phyloP scores from a whole-genome alignment of 1,140 invertebrate species.

The Drosophila yakuba region DNA sequence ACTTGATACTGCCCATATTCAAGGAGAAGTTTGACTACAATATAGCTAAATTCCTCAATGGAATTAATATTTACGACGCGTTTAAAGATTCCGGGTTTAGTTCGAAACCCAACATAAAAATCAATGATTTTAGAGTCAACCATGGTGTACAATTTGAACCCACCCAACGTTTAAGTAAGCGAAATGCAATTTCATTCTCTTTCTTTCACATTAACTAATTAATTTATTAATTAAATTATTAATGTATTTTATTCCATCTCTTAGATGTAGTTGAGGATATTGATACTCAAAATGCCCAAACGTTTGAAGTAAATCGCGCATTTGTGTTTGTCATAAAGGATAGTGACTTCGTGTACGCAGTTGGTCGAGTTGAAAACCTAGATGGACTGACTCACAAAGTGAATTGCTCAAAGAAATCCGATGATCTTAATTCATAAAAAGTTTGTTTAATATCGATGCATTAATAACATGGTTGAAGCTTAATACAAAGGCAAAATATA shows the following conservation, averaged over 20 bases:
- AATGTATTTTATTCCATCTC: not conserved
- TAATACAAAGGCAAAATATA: too few species aligned
- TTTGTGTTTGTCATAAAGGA: not conserved
- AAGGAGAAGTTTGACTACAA: not conserved
- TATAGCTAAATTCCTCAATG: not conserved
- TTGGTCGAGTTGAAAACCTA: conserved; percentile 1
- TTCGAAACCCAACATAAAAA: not conserved
- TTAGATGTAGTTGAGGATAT: not conserved
- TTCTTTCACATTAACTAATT: not conserved
- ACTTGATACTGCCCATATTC: not conserved
- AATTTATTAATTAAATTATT: not conserved
- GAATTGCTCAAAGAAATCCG: not conserved
- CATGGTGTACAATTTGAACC: not conserved
- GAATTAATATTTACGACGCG: not conserved
- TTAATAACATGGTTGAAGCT: too few species aligned
- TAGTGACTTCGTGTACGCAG: not conserved
- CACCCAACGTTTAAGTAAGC: not conserved
- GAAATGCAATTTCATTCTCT: not conserved
- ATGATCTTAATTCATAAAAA: not conserved
- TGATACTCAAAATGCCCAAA: not conserved
- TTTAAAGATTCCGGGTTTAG: not conserved
- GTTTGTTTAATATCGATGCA: too few species aligned
- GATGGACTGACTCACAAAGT: not conserved
- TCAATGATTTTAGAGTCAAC: not conserved
- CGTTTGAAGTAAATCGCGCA: not conserved